phyloP scores from a whole-genome alignment of 92 coral and sea anemone species.

The Zoanthus solanderi region DNA sequence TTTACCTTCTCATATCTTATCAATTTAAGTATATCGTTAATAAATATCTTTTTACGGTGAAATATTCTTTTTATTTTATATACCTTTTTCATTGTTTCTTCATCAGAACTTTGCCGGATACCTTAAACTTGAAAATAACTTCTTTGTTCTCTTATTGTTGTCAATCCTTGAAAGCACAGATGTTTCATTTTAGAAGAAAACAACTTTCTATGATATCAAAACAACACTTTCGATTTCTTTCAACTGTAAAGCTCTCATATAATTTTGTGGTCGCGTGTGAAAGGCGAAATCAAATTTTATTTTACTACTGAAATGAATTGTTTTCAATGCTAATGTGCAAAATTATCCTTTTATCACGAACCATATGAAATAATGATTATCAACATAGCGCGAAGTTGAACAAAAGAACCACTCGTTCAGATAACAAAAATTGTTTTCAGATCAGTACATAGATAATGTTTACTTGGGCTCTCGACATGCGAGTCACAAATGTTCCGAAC shows the following conservation, averaged over 20 bases:
- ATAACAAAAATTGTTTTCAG: neutral
- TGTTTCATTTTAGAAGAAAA: conserved; percentile 30
- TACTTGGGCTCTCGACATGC: neutral
- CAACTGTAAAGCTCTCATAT: neutral
- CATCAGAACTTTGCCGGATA: conserved; percentile 2
- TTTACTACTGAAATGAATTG: conserved; percentile 11
- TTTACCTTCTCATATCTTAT: neutral
- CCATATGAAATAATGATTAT: neutral
- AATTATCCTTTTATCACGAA: neutral
- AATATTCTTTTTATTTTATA: neutral
- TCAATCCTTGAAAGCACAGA: conserved; percentile 21
- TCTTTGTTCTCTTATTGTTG: neutral
- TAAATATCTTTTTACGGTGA: neutral
- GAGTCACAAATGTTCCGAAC: neutral
- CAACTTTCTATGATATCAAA: neutral
- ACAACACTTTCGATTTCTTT: conserved; percentile 39
- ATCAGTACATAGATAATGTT: neutral
- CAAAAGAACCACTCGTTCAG: conserved; percentile 39
- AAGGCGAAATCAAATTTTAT: neutral
- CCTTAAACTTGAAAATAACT: conserved; percentile 6
- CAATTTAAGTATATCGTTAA: neutral
- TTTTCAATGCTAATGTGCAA: neutral
- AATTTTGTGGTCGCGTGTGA: conserved; percentile 16
- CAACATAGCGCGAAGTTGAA: neutral
- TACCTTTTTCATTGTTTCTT: conserved; percentile 14